Percentiles rank a stretch among this genome's conserved stretches.
These are phyloP conservation scores for Trichoplusia ni DNA, from an alignment of 1,140 invertebrate genomes.

Conservation along the genomic window DNA sequence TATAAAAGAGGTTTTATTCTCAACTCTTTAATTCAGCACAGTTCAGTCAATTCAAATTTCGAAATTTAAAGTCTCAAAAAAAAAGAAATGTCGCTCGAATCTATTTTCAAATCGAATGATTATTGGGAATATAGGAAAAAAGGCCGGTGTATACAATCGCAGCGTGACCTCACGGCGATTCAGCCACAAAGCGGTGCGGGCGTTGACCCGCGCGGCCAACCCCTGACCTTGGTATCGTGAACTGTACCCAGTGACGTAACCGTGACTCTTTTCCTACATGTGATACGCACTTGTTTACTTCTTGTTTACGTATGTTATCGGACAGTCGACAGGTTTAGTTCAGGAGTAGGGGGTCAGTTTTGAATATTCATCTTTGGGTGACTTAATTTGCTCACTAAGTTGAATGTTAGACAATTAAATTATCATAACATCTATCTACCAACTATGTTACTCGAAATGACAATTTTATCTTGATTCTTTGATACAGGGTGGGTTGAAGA, in stretches of 20 bases:
- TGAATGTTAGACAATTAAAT: too few species aligned
- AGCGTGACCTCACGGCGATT: slow-evolving; percentile 66
- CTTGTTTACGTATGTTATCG: slow-evolving; percentile 15
- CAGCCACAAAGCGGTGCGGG: slow-evolving; percentile 66
- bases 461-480: too few species aligned
- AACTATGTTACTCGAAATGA: too few species aligned
- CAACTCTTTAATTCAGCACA: too few species aligned
- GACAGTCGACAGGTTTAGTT: background rate
- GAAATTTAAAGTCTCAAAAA: background rate
- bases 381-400: too few species aligned
- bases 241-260: slow-evolving; percentile 69
- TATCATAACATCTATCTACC: too few species aligned
- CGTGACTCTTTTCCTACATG: slow-evolving; percentile 60
- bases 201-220: slow-evolving; percentile 73
- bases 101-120: slow-evolving; percentile 13
- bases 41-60: background rate
- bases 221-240: slow-evolving; percentile 79
- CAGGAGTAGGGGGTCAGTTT: background rate
- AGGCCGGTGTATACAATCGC: slow-evolving; percentile 22
- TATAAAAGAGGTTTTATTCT: too few species aligned
- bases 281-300: slow-evolving; percentile 31
- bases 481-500: too few species aligned
- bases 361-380: background rate
- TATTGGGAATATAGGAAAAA: slow-evolving; percentile 24
- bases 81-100: background rate